These are phyloP conservation scores for Oscheius sp. DNA, from an alignment of 2,888 invertebrate species.

Conservation along the genomic window DNA sequence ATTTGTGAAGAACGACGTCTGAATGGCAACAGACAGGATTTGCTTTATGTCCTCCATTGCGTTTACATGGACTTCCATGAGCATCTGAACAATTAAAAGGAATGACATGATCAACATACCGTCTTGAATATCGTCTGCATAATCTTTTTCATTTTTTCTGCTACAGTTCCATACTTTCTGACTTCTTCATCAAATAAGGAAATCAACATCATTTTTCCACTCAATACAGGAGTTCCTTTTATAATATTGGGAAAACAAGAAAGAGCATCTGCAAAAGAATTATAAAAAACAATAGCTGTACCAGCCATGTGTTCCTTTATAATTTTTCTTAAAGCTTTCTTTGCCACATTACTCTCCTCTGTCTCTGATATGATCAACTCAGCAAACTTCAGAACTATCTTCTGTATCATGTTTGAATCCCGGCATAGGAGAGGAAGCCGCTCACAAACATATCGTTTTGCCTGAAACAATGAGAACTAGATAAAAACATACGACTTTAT, in stretches of 20 bases:
- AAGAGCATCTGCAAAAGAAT: not conserved
- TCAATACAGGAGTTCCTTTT: not conserved
- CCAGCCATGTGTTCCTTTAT: not conserved
- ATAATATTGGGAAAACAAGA: not conserved
- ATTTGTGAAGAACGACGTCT: conserved; percentile 9
- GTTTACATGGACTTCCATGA: not conserved
- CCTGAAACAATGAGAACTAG: too few relatives aligned
- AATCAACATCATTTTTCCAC: not conserved
- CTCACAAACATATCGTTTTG: too few relatives aligned
- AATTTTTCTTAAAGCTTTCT: not conserved
- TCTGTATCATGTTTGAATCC: not conserved
- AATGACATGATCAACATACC: not conserved
- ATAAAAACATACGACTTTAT: too few relatives aligned
- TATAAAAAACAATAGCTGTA: not conserved
- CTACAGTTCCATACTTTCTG: not conserved
- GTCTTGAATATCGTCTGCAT: not conserved
- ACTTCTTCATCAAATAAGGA: conserved; percentile 1
- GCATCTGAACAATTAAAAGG: not conserved
- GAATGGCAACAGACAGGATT: not conserved
- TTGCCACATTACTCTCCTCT: not conserved
- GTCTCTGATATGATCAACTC: too few relatives aligned
- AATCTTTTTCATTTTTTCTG: conserved; percentile 4
- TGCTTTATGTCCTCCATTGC: not conserved
- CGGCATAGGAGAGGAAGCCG: too few relatives aligned
- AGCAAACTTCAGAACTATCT: not conserved